phyloP scores from a whole-genome alignment of 2,888 invertebrate genomes.

The Callimorpha dominula region DNA sequence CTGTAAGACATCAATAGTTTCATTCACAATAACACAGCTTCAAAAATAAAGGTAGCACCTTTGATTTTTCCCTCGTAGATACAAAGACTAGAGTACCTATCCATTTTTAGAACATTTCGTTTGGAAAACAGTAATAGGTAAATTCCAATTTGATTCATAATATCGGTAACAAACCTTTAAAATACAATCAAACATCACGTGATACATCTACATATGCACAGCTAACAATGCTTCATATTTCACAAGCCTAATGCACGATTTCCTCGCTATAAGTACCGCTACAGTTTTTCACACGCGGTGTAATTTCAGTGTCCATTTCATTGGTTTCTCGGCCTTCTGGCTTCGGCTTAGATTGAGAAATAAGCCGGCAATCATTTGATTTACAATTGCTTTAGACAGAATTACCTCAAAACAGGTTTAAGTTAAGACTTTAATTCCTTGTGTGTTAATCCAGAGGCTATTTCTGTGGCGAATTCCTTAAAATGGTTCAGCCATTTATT shows the following conservation, averaged over 20 bases:
- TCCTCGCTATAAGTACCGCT: constrained; percentile 53
- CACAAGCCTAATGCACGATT: constrained; percentile 60
- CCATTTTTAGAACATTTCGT: neutral
- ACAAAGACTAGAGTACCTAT: neutral
- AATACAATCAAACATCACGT: neutral
- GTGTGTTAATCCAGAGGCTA: neutral
- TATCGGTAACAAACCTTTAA: constrained; percentile 5
- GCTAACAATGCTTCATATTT: constrained; percentile 48
- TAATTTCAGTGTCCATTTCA: constrained; percentile 66
- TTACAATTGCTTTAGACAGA: constrained; percentile 46
- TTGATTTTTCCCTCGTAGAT: neutral
- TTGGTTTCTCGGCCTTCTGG: constrained; percentile 44
- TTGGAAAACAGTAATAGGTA: neutral
- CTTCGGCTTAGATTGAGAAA: constrained; percentile 34
- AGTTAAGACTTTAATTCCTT: neutral
- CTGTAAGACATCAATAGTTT: too few species aligned
- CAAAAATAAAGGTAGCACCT: neutral
- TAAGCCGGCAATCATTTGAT: constrained; percentile 37
- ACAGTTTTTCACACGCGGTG: constrained; percentile 67
- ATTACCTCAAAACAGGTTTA: neutral
- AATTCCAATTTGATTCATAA: neutral
- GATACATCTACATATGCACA: constrained; percentile 13
- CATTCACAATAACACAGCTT: neutral
- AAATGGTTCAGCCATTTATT: neutral
- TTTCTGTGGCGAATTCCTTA: neutral